phyloP scores from a whole-genome alignment of 92 coral and sea anemone genomes.

The Heliopora coerulea region DNA sequence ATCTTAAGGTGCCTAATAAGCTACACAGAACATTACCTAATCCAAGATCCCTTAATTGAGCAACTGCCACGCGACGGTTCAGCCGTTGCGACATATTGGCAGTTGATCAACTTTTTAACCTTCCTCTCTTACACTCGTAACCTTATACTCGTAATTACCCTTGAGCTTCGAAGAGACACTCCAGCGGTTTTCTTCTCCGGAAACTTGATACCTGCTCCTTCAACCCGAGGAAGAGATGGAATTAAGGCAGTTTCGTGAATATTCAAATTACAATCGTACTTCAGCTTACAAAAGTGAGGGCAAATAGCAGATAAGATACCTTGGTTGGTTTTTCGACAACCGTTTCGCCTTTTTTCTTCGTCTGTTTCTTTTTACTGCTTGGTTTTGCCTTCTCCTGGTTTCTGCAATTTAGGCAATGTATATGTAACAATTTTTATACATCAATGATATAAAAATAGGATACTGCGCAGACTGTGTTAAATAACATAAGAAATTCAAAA shows the following conservation, averaged over 20 bases:
- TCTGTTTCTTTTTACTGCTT: slow-evolving; percentile 80
- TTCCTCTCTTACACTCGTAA: no score
- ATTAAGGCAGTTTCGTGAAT: neutral
- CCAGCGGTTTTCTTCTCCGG: slow-evolving; percentile 98
- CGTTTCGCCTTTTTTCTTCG: slow-evolving; percentile 87
- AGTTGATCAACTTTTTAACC: no score
- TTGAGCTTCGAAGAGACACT: slow-evolving; percentile 86
- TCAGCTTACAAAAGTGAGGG: neutral
- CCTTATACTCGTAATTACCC: slow-evolving; percentile 83
- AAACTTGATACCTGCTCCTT: slow-evolving; percentile 89
- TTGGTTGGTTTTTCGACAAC: slow-evolving; percentile 60
- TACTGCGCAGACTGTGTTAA: no score
- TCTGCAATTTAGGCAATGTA: no score
- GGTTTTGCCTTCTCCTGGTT: slow-evolving; percentile 44
- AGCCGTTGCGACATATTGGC: no score
- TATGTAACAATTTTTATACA: no score
- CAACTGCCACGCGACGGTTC: no score
- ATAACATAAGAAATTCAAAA: no score
- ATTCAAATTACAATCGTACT: neutral
- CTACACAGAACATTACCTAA: no score
- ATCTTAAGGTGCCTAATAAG: no score
- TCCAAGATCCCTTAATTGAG: no score
- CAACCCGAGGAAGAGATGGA: slow-evolving; percentile 50
- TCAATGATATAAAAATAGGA: no score
- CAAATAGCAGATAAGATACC: slow-evolving; percentile 46